These are phyloP conservation scores for Aphelinus atriplicis DNA, from an alignment of 1,140 invertebrate species.

Conservation along the genomic window DNA sequence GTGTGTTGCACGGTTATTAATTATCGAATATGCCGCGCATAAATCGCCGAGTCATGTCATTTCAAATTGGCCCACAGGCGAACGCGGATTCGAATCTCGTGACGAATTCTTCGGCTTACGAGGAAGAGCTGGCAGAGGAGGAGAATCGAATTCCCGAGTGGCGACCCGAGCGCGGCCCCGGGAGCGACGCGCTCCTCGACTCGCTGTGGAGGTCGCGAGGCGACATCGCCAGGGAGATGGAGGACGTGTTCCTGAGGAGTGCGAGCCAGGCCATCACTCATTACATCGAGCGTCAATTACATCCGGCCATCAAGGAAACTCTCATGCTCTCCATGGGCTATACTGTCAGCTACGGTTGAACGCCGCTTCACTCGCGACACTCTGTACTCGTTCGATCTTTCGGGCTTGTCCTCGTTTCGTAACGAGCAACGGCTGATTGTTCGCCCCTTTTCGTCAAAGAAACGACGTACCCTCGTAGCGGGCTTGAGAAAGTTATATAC, in stretches of 20 bases:
- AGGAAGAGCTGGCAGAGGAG: constrained; percentile 1
- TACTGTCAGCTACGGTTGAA: constrained; percentile 80
- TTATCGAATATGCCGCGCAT: no score
- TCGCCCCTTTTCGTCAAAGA: no score
- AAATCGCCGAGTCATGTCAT: no score
- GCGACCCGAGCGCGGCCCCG: background rate
- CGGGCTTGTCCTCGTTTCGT: no score
- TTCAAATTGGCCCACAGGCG: background rate
- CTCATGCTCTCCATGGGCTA: constrained; percentile 87
- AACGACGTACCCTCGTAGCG: no score
- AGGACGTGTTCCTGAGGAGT: constrained; percentile 82
- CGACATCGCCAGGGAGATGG: constrained; percentile 79
- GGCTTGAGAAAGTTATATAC: no score
- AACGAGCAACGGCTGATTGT: no score
- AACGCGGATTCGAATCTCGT: constrained; percentile 14
- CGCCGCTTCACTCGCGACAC: background rate
- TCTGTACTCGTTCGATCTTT: background rate
- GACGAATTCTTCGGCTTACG: background rate
- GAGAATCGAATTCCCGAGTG: constrained; percentile 18
- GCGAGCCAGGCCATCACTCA: constrained; percentile 81
- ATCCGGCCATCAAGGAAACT: constrained; percentile 85
- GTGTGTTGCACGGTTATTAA: no score
- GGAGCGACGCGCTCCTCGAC: constrained; percentile 25
- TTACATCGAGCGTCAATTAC: constrained; percentile 83
- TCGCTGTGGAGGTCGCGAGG: constrained; percentile 64